phyloP scores from a whole-genome alignment of 2,797 vertebrate genomes.

The Hapalemur alaotrensis region DNA sequence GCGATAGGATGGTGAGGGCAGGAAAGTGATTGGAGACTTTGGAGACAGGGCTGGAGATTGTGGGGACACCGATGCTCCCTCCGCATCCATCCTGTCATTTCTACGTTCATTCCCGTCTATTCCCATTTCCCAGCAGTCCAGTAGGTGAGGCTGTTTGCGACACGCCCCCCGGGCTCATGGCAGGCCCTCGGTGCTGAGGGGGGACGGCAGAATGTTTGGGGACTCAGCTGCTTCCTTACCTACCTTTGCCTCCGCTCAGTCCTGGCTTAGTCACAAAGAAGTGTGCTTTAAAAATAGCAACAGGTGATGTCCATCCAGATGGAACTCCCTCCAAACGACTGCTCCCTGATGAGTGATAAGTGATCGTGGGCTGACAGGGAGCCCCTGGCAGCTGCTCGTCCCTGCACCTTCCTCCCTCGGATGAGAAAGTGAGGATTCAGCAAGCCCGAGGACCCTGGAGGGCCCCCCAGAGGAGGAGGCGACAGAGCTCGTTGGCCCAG shows the following conservation, averaged over 20 bases:
- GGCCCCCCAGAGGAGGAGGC: not conserved
- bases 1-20: not conserved
- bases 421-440: not conserved
- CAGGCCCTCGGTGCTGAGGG: not conserved
- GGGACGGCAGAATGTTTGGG: not conserved
- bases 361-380: not conserved
- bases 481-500: not conserved
- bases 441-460: not conserved
- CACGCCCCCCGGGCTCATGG: not conserved
- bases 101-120: not conserved
- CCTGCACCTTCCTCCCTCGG: not conserved
- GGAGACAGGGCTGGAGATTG: not conserved
- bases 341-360: not conserved
- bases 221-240: not conserved
- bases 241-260: not conserved
- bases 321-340: not conserved
- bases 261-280: not conserved
- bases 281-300: constrained; percentile 44
- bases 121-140: not conserved
- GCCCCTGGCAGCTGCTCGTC: not conserved
- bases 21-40: not conserved
- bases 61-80: not conserved
- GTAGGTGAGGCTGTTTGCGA: not conserved
- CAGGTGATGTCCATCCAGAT: constrained; percentile 36
- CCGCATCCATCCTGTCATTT: not conserved